phyloP scores from a whole-genome alignment of 2,113 vertebrate species.

The Heterotilapia buettikoferi region DNA sequence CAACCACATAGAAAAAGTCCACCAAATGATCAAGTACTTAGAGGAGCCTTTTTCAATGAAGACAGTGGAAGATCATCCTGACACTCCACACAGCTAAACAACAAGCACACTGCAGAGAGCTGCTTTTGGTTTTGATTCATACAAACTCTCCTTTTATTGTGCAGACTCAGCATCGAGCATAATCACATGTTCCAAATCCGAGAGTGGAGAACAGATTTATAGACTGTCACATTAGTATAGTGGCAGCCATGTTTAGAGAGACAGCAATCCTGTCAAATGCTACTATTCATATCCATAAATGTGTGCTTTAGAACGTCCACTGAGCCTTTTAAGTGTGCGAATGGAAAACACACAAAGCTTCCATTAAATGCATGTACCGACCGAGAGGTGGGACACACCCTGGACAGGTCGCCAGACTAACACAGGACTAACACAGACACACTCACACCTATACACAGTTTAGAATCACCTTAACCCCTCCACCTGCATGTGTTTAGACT shows the following conservation, averaged over 20 bases:
- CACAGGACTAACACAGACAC: not conserved
- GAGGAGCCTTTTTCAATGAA: too few relatives aligned
- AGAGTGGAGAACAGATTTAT: not conserved
- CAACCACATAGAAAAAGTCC: not conserved
- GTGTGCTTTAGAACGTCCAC: not conserved
- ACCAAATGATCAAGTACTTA: fast-evolving
- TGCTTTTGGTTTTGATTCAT: not conserved
- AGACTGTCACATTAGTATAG: not conserved
- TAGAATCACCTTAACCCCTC: not conserved
- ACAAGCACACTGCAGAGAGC: not conserved
- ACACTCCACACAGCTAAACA: not conserved
- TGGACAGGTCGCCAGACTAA: not conserved
- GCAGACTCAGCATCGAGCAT: not conserved
- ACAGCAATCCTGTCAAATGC: not conserved
- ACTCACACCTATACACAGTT: not conserved
- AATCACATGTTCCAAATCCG: fast-evolving
- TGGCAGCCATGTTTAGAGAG: not conserved
- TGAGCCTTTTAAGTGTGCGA: not conserved
- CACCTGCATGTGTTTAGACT: not conserved
- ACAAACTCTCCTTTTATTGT: not conserved
- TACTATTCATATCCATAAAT: not conserved
- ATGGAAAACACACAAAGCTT: not conserved
- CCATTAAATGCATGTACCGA: not conserved
- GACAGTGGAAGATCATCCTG: not conserved
- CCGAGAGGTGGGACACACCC: not conserved